Evolutionary conservation across 1,140 invertebrate genomes (phyloP).

Genomic region (Sitobion miscanthi): DNA sequence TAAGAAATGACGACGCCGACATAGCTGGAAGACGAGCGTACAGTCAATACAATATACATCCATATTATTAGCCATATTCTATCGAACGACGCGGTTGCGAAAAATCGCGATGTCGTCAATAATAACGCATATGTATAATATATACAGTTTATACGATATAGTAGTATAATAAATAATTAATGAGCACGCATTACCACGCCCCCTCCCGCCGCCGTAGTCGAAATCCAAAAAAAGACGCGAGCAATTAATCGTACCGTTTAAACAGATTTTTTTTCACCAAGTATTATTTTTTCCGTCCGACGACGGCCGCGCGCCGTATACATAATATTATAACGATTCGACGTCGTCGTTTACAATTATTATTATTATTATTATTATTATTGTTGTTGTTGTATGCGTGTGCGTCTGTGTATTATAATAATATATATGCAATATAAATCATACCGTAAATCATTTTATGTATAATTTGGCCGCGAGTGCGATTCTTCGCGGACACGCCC

Average conservation of each 20-base stretch:
- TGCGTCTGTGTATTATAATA: background rate
- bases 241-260: constrained; percentile 10
- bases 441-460: background rate
- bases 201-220: background rate
- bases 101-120: background rate
- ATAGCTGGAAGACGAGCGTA: too few relatives aligned
- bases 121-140: background rate
- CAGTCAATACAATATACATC: too few relatives aligned
- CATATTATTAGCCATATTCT: background rate
- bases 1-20: too few relatives aligned
- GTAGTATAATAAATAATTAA: background rate
- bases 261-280: background rate
- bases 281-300: background rate
- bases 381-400: background rate
- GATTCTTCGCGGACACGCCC: background rate
- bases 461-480: background rate
- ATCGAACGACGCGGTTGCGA: background rate
- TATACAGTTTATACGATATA: background rate
- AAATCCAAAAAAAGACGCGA: background rate
- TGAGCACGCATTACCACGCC: background rate
- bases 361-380: background rate
- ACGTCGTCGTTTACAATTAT: background rate
- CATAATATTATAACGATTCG: background rate
- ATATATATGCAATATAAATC: background rate
- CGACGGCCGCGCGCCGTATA: background rate